Evolutionary conservation across 2,113 vertebrate genomes (phyloP).

Genomic region (Aramus guarauna): DNA sequence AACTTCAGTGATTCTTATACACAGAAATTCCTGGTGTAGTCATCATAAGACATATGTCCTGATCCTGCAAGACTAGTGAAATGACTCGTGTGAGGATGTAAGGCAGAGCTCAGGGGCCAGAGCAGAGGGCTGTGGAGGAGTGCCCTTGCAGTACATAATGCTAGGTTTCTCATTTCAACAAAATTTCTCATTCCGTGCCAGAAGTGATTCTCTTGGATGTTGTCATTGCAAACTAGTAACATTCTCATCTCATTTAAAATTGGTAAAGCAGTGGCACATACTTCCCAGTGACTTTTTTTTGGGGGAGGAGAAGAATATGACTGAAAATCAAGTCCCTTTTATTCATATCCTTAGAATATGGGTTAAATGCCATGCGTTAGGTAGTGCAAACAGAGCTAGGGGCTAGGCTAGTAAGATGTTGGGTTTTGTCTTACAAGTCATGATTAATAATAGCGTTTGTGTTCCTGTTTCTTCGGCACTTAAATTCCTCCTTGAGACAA

Average conservation of each 20-base stretch:
- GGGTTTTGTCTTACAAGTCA: neutral
- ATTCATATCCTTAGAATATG: neutral
- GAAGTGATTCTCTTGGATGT: neutral
- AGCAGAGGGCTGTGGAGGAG: neutral
- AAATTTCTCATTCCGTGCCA: neutral
- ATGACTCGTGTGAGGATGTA: fast-evolving
- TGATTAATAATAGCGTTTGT: neutral
- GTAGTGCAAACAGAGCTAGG: neutral
- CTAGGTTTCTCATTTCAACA: neutral
- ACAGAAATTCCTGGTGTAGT: neutral
- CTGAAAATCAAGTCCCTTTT: neutral
- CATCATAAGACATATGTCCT: neutral
- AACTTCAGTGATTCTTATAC: neutral
- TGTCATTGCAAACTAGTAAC: neutral
- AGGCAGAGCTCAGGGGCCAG: neutral
- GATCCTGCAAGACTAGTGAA: neutral
- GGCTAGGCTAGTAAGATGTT: neutral
- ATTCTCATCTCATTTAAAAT: neutral
- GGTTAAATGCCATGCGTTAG: neutral
- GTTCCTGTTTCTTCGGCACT: neutral
- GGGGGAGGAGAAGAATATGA: fast-evolving
- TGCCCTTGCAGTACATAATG: neutral
- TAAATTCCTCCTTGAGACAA: neutral
- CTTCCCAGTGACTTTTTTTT: neutral
- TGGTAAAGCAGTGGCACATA: neutral